Percentiles rank a stretch among this genome's conserved stretches.
These are phyloP conservation scores for Colinus virginianus DNA, from an alignment of 2,113 vertebrate species.

Conservation along the genomic window DNA sequence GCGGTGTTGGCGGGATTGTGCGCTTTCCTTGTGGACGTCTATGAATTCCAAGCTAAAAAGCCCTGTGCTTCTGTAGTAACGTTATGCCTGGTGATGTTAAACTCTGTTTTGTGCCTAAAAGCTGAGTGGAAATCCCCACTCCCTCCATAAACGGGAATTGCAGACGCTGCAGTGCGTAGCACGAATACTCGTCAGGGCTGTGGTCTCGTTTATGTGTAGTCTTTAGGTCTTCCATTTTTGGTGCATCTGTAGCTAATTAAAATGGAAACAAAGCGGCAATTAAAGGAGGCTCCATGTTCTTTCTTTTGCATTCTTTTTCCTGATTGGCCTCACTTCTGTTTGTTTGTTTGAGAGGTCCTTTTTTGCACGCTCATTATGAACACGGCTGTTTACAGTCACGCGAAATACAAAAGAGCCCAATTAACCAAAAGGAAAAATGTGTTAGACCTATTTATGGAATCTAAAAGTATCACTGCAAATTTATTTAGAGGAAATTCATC, in stretches of 20 bases:
- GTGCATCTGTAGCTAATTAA: background rate
- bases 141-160: fast-evolving
- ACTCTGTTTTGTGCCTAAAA: fast-evolving
- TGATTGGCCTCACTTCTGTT: fast-evolving
- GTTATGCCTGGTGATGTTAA: background rate
- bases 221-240: background rate
- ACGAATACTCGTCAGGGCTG: fast-evolving
- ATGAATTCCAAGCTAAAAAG: background rate
- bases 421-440: background rate
- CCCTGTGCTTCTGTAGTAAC: background rate
- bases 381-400: background rate
- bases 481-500: background rate
- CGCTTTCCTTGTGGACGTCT: background rate
- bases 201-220: fast-evolving
- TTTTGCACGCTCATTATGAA: fast-evolving
- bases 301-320: background rate
- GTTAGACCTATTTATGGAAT: background rate
- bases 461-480: background rate
- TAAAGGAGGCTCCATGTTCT: background rate
- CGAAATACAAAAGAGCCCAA: background rate
- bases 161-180: fast-evolving
- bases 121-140: fast-evolving
- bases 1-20: fast-evolving
- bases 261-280: background rate
- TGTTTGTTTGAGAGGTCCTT: background rate